These are phyloP conservation scores for Muscicapa striata DNA, from an alignment of 2,797 vertebrate species.

Conservation along the genomic window DNA sequence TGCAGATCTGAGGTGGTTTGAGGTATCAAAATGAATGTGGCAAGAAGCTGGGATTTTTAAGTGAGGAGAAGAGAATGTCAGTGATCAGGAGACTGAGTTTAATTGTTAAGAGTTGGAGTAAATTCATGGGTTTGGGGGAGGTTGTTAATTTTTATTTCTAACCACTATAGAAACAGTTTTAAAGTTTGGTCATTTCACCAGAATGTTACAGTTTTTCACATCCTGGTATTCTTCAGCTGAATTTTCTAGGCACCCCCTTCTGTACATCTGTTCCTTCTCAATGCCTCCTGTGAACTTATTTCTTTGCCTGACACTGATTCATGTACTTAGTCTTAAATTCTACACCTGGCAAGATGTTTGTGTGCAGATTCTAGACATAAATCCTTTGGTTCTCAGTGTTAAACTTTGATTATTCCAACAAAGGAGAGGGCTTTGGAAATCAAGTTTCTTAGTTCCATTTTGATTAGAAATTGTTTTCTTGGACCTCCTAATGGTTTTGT, in stretches of 20 bases:
- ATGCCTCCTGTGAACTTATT: not conserved
- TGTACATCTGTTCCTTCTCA: not conserved
- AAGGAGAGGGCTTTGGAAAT: not conserved
- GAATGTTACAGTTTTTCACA: accelerated
- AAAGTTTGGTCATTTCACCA: not conserved
- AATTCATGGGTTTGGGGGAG: not conserved
- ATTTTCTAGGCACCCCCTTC: not conserved
- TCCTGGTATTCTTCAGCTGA: not conserved
- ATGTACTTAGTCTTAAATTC: not conserved
- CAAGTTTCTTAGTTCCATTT: not conserved
- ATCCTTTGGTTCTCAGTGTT: not conserved
- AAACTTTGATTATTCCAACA: not conserved
- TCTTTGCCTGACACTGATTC: not conserved
- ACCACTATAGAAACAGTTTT: not conserved
- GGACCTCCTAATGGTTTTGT: not conserved
- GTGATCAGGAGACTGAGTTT: not conserved
- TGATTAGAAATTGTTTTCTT: not conserved
- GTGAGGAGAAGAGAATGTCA: not conserved
- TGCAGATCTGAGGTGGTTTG: not conserved
- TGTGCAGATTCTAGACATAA: not conserved
- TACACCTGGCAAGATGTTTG: not conserved
- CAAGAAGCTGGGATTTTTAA: not conserved
- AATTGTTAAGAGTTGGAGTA: not conserved
- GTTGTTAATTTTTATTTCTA: not conserved
- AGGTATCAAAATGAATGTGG: not conserved